Evolutionary conservation across 1,140 invertebrate genomes (phyloP), one percentile per base, ranked within the genome.

Genomic region (Drosophila santomea): DNA sequence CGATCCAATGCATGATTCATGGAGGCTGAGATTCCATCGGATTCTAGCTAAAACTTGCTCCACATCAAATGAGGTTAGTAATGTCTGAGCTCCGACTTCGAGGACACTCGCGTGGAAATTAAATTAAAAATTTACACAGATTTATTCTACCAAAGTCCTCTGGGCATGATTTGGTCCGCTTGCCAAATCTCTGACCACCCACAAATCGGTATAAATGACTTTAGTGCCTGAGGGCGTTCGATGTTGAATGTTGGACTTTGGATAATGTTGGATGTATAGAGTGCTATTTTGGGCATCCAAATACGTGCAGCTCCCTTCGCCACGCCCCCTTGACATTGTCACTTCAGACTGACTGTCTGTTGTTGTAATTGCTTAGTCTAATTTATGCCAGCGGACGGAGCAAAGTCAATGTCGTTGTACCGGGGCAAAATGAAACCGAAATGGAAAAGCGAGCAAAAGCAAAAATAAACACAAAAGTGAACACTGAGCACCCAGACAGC

Each of bases 341-440:
- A 71, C 68, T 52, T 58, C 66, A 17, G 23, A 38, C 47, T 51
- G 23, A 38, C 47, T 51, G 48, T 14, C 52, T 23, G 60, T 15
- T 76, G 48, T 44, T 73, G 81, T 84, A 83, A 83, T 83, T 83
- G 80, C 80, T 80, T 47, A 47, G 67, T 67, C 67, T 85, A 84
- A 84, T 84, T 80, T 84, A 85, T 85, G 81, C 81, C 73, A 84
- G 45, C 71, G 72, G 54, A 71, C 71, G 64, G 44, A 38, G 59
- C 80, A 84, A 84, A 85, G 81, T 85, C 81, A 84, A 84, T 84
- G 80, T 77, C 80, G 80, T 64, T 80, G 64, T 23, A 15, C 38
- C 25, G 47, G 32, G 32, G 61, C n/a, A 2, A 66, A 52, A 56
- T 62, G 54, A 72, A 52, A 60, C 55, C 51, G 15, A 60, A 72